phyloP scores from a whole-genome alignment of 2,797 vertebrate genomes.

The Cyprinella venusta region DNA sequence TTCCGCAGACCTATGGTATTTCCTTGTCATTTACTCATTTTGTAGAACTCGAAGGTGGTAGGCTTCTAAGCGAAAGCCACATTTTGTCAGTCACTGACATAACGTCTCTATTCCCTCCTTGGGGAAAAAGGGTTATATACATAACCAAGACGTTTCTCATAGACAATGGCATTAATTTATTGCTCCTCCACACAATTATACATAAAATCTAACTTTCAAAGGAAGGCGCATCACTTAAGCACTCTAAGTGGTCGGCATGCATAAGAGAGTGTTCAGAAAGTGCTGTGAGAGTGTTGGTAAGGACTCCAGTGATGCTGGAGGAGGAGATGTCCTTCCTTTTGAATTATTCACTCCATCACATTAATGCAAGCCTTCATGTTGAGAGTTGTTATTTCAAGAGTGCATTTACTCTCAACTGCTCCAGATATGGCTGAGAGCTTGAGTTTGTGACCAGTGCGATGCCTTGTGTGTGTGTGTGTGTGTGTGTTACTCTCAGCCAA shows the following conservation, averaged over 20 bases:
- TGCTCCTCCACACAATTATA: conserved; percentile 9
- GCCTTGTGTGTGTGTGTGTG: not conserved
- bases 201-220: conserved; percentile 15
- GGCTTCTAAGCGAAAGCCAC: too few relatives aligned
- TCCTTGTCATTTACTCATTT: too few relatives aligned
- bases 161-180: conserved; percentile 7
- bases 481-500: not conserved
- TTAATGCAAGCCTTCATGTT: conserved; percentile 40
- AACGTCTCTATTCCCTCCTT: too few relatives aligned
- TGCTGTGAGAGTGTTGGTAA: conserved; percentile 31
- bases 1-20: too few relatives aligned
- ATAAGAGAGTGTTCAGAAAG: conserved; percentile 38
- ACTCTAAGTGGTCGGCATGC: conserved; percentile 18
- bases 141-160: not conserved
- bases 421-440: not conserved
- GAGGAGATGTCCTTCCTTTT: conserved; percentile 47
- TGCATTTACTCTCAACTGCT: not conserved
- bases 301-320: conserved; percentile 19
- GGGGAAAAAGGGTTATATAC: too few relatives aligned
- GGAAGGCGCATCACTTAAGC: conserved; percentile 12
- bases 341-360: conserved; percentile 53
- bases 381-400: conserved; percentile 46
- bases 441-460: conserved; percentile 6
- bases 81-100: too few relatives aligned
- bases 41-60: too few relatives aligned